Percentiles rank a stretch among this genome's conserved stretches.
phyloP scores from a whole-genome alignment of 2,888 invertebrate species.

The Apocheima hispidaria region DNA sequence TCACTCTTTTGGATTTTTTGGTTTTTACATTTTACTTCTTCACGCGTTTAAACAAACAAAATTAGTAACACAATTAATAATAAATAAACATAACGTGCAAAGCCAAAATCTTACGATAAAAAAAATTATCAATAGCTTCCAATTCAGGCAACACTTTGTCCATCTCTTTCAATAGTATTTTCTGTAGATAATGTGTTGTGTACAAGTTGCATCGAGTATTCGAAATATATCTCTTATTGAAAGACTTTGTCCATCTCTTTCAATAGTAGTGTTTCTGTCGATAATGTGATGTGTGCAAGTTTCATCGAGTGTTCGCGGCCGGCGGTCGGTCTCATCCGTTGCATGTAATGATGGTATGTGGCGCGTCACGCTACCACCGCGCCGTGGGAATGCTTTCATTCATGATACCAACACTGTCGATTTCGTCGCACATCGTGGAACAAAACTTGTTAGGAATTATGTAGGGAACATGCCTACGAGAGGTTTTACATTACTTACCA shows the following conservation, averaged over 20 bases:
- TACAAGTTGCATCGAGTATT: slow-evolving; percentile 8
- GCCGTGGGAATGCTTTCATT: slow-evolving; percentile 38
- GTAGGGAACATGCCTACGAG: too few relatives aligned
- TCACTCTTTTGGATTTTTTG: too few relatives aligned
- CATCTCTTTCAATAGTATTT: too few relatives aligned
- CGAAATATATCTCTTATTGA: too few relatives aligned
- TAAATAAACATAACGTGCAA: neutral
- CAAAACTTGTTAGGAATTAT: too few relatives aligned
- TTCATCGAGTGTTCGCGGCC: slow-evolving; percentile 10
- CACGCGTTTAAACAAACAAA: too few relatives aligned
- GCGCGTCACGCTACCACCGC: slow-evolving; percentile 34
- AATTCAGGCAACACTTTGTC: too few relatives aligned
- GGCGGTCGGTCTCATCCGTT: slow-evolving; percentile 32
- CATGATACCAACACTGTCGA: slow-evolving; percentile 28
- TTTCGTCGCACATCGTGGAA: slow-evolving; percentile 25
- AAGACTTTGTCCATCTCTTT: too few relatives aligned
- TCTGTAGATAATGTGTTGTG: neutral
- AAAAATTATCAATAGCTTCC: neutral
- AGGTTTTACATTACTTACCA: too few relatives aligned
- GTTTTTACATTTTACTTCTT: too few relatives aligned
- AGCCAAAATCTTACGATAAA: neutral
- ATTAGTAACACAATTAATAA: neutral
- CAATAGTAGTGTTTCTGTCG: too few relatives aligned
- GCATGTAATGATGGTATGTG: slow-evolving; percentile 32
- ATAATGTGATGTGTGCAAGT: neutral